Percentiles rank a stretch among this genome's conserved stretches.
These are phyloP conservation scores for Bos javanicus DNA, from an alignment of 2,113 vertebrate species.

Conservation along the genomic window DNA sequence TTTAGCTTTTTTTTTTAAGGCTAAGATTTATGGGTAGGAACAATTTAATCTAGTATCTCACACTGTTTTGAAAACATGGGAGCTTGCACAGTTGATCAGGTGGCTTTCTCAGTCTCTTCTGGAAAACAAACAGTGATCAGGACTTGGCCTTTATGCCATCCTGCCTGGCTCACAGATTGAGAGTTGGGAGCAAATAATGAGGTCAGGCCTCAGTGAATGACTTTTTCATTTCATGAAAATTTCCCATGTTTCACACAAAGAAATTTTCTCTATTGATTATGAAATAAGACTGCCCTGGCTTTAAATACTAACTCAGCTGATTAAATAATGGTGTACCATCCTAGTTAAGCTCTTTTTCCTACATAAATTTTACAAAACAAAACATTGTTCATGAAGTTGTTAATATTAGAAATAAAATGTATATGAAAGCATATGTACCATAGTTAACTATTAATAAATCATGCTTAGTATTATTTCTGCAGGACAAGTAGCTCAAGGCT, in stretches of 20 bases:
- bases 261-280: not conserved
- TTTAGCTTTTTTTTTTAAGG: constrained; percentile 2
- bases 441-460: not conserved
- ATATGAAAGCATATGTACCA: not conserved
- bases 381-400: not conserved
- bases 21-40: not conserved
- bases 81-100: not conserved
- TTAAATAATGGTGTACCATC: not conserved
- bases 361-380: not conserved
- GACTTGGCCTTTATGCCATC: not conserved
- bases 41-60: not conserved
- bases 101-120: not conserved
- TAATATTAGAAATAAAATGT: not conserved
- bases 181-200: not conserved
- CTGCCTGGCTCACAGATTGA: not conserved
- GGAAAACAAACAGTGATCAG: not conserved
- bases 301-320: not conserved
- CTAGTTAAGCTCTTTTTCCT: not conserved
- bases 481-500: not conserved
- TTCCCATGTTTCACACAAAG: not conserved
- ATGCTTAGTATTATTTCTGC: not conserved
- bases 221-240: not conserved
- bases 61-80: not conserved
- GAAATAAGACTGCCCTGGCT: not conserved
- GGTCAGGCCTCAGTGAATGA: not conserved